Conservation (phyloP, 2,888 invertebrate species). For the Folsomia candida region DNA sequence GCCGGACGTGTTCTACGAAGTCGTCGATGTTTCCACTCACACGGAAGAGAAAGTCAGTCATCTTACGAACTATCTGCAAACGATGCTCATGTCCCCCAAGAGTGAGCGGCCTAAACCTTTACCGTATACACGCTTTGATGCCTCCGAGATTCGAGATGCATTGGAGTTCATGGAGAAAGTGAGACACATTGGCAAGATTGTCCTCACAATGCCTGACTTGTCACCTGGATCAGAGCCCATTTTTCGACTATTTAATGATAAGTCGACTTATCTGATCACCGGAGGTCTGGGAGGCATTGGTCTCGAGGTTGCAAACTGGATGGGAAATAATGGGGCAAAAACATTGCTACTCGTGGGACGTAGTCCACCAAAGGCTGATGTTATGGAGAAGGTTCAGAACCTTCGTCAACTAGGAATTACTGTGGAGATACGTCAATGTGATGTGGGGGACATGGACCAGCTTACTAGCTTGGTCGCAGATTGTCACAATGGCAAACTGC, state of each 20-base stretch:
- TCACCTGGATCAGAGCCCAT: background rate
- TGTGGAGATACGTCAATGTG: background rate
- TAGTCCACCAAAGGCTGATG: background rate
- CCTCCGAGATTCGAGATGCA: slow-evolving; percentile 16
- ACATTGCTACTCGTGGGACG: slow-evolving; percentile 11
- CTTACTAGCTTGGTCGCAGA: background rate
- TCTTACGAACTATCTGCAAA: background rate
- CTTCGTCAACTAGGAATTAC: background rate
- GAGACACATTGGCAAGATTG: slow-evolving; percentile 27
- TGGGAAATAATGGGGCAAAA: slow-evolving; percentile 15
- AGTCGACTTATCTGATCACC: slow-evolving; percentile 24
- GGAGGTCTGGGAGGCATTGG: slow-evolving; percentile 33
- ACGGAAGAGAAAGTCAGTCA: background rate
- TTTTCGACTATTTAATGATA: slow-evolving; percentile 4
- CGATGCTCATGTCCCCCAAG: background rate
- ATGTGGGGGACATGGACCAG: slow-evolving; percentile 10
- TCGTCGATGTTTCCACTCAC: background rate
- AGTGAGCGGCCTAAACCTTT: background rate
- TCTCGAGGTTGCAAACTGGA: slow-evolving; percentile 24
- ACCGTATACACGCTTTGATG: slow-evolving; percentile 20
- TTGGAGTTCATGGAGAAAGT: slow-evolving; percentile 23
- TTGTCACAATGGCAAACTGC: background rate
- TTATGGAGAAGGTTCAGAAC: background rate
- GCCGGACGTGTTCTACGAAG: slow-evolving; percentile 7
- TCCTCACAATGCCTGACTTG: slow-evolving; percentile 15